Conservation (phyloP, 2,888 invertebrate species). For the Dorcus hopei region DNA sequence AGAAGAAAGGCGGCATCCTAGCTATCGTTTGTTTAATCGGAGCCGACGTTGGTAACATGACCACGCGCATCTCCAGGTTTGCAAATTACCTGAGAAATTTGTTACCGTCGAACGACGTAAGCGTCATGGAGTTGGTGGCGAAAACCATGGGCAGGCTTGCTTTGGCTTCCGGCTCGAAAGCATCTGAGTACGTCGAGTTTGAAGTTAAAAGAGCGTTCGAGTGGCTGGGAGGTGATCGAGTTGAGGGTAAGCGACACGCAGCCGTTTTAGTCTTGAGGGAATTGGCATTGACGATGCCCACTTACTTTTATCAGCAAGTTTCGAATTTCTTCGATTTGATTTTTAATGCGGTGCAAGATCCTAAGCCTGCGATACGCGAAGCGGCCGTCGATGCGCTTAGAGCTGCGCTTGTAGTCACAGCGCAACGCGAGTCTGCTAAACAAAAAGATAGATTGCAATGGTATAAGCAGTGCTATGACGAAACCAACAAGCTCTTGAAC, state of each 20-base stretch:
- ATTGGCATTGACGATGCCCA: slow-evolving; percentile 92
- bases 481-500: slow-evolving; percentile 76
- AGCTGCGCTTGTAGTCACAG: slow-evolving; percentile 90
- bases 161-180: slow-evolving; percentile 86
- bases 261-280: slow-evolving; percentile 91
- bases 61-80: slow-evolving; percentile 85
- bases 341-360: slow-evolving; percentile 86
- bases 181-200: slow-evolving; percentile 97
- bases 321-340: slow-evolving; percentile 92
- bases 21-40: slow-evolving; percentile 94
- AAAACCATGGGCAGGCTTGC: slow-evolving; percentile 93
- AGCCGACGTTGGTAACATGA: slow-evolving; percentile 89
- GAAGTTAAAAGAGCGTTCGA: slow-evolving; percentile 95
- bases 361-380: slow-evolving; percentile 86
- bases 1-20: slow-evolving; percentile 92
- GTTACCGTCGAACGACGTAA: slow-evolving; percentile 85
- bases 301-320: slow-evolving; percentile 95
- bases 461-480: slow-evolving; percentile 92
- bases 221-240: slow-evolving; percentile 86
- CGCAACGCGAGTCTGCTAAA: slow-evolving; percentile 93
- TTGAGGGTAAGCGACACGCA: slow-evolving; percentile 88
- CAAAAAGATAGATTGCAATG: slow-evolving; percentile 86
- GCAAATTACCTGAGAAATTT: slow-evolving; percentile 89
- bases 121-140: slow-evolving; percentile 94
- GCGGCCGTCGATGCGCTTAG: slow-evolving; percentile 92